Base-by-base conservation (phyloP, 2,797 vertebrate genomes). In the Luscinia megarhynchos region DNA sequence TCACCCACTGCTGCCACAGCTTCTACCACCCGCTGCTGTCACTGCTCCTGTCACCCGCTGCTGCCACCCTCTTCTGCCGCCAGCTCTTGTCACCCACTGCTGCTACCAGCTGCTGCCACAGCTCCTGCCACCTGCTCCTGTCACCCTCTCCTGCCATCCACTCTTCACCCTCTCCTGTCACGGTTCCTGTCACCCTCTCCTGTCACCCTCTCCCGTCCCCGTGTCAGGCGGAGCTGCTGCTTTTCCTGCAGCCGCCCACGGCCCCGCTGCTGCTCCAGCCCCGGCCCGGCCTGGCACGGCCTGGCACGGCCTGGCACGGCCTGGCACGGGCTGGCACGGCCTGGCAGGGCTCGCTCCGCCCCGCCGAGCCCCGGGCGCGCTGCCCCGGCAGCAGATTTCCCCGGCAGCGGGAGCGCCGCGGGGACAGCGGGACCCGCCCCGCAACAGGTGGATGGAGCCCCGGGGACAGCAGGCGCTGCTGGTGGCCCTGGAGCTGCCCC, bases 391-490 rank as follows among this genome's bases (percentile, higher is more conserved):
- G 53, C 69, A 59, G 64, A 15, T 86, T 59, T 62, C 11, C 9
- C 43, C 3, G 78, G 67, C 80, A 62, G 64, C 32, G 67, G 78
- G 74, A 4, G 7, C 2, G 58, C 2, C 4, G 15, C 38, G 57
- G 3, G 78, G 57, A 2, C 67, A 15, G 67, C 48, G 41, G 58
- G 50, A 16, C 18, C 57, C 5, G 51, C 87, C 79, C 45, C 22
- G 80, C 90, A 94, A 94, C 93, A 93, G 63, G 96, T 92, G 58
- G 15, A 4, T 6, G 18, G 57, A 12, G 15, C 3, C 1, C 4
- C 1, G 86, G 24, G 5, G 83, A 36, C 69, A 63, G 76, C 83
- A 12, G 16, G 29, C 0, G 2, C 0, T 12, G 72, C 3, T 2
- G n/a, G 76, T 7, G 48, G 26, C 20, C 73, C 45, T 11, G 0